Evolutionary conservation across 2,888 invertebrate species (phyloP).

Genomic region (Chaetogeoica ovagalla): DNA sequence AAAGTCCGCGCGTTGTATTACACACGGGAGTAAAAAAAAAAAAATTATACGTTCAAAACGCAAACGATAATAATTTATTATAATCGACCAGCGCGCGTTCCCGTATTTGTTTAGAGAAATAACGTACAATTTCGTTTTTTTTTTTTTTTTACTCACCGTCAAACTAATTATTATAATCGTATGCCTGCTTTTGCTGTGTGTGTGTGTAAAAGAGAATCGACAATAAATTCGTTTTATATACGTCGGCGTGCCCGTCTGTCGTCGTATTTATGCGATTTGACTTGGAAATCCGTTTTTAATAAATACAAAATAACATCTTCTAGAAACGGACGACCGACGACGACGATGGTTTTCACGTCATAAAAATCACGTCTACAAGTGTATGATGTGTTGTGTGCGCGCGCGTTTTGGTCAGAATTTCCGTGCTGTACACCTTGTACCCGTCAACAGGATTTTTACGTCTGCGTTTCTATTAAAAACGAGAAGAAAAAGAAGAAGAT

Average conservation of each 20-base stretch:
- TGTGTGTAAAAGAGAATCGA: conserved; percentile 29
- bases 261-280: conserved; percentile 14
- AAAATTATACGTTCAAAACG: too few relatives aligned
- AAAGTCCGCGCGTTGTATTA: too few relatives aligned
- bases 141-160: too few relatives aligned
- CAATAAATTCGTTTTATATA: too few relatives aligned
- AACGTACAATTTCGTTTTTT: conserved; percentile 5
- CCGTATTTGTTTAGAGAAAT: too few relatives aligned
- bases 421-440: neutral
- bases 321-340: neutral
- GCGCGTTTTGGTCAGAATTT: conserved; percentile 7
- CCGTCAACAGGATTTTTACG: conserved; percentile 46
- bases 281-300: conserved; percentile 28
- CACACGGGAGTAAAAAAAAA: too few relatives aligned
- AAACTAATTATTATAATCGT: conserved; percentile 48
- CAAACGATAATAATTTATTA: too few relatives aligned
- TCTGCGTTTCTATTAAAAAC: conserved; percentile 35
- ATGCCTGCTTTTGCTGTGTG: neutral
- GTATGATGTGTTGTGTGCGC: neutral
- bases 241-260: conserved; percentile 9
- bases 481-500: neutral
- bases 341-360: neutral
- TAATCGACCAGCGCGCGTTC: too few relatives aligned
- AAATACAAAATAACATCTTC: neutral
- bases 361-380: neutral